Base-by-base conservation (phyloP, 37 sponge, comb jelly and placozoan species). In the Theonella swinhoei region DNA sequence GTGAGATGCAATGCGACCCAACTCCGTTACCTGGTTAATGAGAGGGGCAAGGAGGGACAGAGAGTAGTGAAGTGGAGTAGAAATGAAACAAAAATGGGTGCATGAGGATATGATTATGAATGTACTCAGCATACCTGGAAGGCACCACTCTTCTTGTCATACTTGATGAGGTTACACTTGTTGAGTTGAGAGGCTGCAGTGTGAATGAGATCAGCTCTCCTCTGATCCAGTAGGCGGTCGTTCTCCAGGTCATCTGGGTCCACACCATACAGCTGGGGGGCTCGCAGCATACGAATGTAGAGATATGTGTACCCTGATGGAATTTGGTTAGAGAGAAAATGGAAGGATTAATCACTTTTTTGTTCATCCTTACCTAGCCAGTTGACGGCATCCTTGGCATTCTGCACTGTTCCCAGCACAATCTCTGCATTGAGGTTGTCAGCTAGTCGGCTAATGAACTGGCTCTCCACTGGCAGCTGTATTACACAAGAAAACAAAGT, bases 371-470 rank as follows among this genome's bases (percentile, higher is more conserved):
- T 74, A 88, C 91, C 90, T 39, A 99, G 84, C 97, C 97, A 99
- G 77, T 86, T 88, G 31, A 93, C 95, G 60, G 97, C 99, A 77
- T 99, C 99, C 62, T 99, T 95, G 26, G 87, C 91, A 63, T 96
- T 96, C 76, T 92, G 88, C 30, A 99, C 86, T 62, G 91, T 99
- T 0, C 97, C 97, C 76, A 99, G 74, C 31, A 96, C 99, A 9
- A 99, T 85, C 64, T 99, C 99, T 41, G 99, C 99, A 90, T 99
- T 99, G 47, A 99, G 84, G 71, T 96, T 99, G 76, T 99, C 99
- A 0, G 95, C 80, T 17, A 99, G 70, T 34, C 80, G 84, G 70
- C 76, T 82, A 43, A 95, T 90, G 80, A 95, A 93, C 83, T 99
- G 97, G 61, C 99, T 99, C 88, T 99, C 99, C 62, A 99, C 87